Evolutionary conservation across 2,888 invertebrate species (phyloP).

Genomic region (Eupeodes latifasciatus): DNA sequence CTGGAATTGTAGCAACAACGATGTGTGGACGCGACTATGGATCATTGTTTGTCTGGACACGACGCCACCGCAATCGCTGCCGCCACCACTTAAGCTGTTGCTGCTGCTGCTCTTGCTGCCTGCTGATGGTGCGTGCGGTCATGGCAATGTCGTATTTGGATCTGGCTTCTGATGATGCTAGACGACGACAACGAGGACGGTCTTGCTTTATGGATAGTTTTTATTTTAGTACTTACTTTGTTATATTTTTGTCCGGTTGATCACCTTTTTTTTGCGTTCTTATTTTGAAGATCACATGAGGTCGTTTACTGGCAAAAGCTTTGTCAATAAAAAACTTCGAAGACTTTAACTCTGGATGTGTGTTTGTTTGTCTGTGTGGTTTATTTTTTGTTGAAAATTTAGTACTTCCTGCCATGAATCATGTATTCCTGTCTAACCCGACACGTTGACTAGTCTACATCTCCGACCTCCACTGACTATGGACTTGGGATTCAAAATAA

Average conservation of each 20-base stretch:
- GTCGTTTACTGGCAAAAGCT: not conserved
- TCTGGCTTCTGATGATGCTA: not conserved
- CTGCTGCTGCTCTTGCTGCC: conserved; percentile 20
- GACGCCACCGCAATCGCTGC: conserved; percentile 72
- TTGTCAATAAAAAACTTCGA: not conserved
- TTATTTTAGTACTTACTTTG: conserved; percentile 15
- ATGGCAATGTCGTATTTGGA: conserved; percentile 42
- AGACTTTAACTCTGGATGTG: no score
- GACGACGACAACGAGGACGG: not conserved
- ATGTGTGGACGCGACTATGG: conserved; percentile 66
- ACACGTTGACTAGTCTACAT: no score
- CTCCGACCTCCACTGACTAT: no score
- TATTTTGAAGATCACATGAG: conserved; percentile 4
- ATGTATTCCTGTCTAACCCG: no score
- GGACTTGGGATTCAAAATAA: no score
- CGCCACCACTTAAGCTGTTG: conserved; percentile 47
- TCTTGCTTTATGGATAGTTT: conserved; percentile 66
- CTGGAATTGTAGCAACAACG: conserved; percentile 46
- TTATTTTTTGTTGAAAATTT: not conserved
- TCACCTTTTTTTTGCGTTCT: conserved; percentile 48
- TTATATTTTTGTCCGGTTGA: conserved; percentile 26
- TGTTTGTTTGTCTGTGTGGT: no score
- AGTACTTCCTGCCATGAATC: not conserved
- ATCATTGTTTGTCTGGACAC: conserved; percentile 75
- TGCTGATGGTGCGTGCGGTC: conserved; percentile 35